phyloP scores from a whole-genome alignment of 2,113 vertebrate genomes.

The Hypocryptadius cinnamomeus region DNA sequence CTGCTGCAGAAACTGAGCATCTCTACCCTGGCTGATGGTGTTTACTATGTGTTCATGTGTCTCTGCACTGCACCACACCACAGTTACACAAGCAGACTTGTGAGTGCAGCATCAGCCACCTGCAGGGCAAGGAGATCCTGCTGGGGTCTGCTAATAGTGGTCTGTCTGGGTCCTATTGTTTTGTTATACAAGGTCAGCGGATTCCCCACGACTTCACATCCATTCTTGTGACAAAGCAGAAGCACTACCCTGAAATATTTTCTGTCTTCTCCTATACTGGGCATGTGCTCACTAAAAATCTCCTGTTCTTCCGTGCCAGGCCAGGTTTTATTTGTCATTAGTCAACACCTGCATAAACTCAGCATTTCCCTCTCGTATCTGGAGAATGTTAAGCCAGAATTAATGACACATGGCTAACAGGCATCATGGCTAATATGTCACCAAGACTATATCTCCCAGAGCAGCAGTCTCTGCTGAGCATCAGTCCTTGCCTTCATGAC shows the following conservation, averaged over 20 bases:
- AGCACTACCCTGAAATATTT: background rate
- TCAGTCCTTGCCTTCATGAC: constrained; percentile 3
- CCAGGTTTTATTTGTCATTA: background rate
- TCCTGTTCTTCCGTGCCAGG: background rate
- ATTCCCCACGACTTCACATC: background rate
- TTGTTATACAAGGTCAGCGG: background rate
- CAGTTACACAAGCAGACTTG: background rate
- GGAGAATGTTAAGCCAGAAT: constrained; percentile 33
- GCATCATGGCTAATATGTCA: background rate
- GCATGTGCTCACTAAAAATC: background rate
- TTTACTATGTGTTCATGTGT: rapidly evolving
- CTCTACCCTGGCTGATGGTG: background rate
- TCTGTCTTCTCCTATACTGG: background rate
- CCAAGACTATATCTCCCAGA: background rate
- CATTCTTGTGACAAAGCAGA: background rate
- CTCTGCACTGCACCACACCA: rapidly evolving
- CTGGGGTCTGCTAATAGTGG: background rate
- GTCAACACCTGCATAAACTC: background rate
- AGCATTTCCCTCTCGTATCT: constrained; percentile 6
- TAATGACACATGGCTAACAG: constrained; percentile 15
- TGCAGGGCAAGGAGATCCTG: background rate
- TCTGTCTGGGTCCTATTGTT: background rate
- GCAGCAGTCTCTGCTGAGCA: background rate
- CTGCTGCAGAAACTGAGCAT: background rate
- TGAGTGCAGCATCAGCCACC: background rate